These are phyloP conservation scores for Delichon dasypus DNA, from an alignment of 2,797 vertebrate species.

Conservation along the genomic window DNA sequence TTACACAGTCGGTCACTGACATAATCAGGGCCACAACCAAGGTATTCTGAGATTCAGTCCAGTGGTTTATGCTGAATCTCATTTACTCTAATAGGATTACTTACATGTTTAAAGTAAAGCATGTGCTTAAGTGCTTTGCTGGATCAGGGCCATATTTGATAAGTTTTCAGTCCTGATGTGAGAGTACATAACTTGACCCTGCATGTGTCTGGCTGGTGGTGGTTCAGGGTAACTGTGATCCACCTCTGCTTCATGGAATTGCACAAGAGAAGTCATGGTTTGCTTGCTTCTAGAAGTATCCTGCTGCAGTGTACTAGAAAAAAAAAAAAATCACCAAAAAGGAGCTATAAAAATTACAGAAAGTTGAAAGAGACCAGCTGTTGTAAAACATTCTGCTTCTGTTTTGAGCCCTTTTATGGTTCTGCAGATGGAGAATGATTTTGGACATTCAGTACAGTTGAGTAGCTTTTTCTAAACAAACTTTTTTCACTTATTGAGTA, in stretches of 20 bases:
- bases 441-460: conserved; percentile 25
- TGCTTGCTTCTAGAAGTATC: conserved; percentile 13
- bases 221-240: not conserved
- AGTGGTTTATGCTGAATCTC: conserved; percentile 61
- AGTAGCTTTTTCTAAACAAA: conserved; percentile 58
- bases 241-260: not conserved
- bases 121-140: conserved; percentile 56
- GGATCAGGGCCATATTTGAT: conserved; percentile 62
- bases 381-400: conserved; percentile 53
- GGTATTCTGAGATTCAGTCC: conserved; percentile 55
- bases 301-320: not conserved
- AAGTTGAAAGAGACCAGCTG: conserved; percentile 63
- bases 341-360: conserved; percentile 14
- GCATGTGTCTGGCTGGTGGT: not conserved
- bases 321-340: not conserved
- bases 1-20: not conserved
- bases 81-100: conserved; percentile 64
- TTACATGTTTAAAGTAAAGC: conserved; percentile 66
- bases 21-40: conserved; percentile 32
- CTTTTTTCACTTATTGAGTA: conserved; percentile 38
- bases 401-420: conserved; percentile 65
- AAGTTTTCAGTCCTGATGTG: conserved; percentile 48
- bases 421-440: conserved; percentile 56
- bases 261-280: not conserved
- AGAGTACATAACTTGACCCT: conserved; percentile 24